Conservation (phyloP, 2,888 invertebrate species). For the Psylliodes chrysocephalus region DNA sequence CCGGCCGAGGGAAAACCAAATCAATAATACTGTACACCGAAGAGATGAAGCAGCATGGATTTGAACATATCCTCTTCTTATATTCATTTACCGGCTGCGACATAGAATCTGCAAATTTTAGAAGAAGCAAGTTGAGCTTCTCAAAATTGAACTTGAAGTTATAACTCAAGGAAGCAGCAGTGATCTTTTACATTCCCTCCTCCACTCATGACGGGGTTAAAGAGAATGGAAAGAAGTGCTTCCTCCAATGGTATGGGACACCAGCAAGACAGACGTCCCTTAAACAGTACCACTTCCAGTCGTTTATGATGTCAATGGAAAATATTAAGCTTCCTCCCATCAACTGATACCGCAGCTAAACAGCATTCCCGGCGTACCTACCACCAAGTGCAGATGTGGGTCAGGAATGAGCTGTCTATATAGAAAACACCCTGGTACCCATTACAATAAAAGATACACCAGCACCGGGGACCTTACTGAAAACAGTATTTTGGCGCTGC, state of each 20-base stretch:
- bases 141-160: conserved; percentile 7
- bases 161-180: not conserved
- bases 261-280: not conserved
- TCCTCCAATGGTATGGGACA: not conserved
- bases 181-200: not conserved
- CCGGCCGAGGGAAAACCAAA: not conserved
- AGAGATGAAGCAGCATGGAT: not conserved
- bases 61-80: conserved; percentile 2
- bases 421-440: conserved; percentile 29
- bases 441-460: conserved; percentile 28
- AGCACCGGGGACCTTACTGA: too few species aligned
- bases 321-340: not conserved
- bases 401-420: conserved; percentile 11
- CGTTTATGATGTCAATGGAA: not conserved
- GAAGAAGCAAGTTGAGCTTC: conserved; percentile 15
- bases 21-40: not conserved
- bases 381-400: conserved; percentile 1
- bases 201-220: conserved; percentile 2
- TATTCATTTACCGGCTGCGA: conserved; percentile 11
- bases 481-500: conserved; percentile 33
- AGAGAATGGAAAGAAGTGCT: conserved; percentile 8
- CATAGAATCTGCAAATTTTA: conserved; percentile 1
- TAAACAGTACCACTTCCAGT: not conserved
- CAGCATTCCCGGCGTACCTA: conserved; percentile 8
- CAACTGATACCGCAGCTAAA: not conserved